Evolutionary conservation across 1,140 invertebrate species (phyloP).

Genomic region (Triops cancriformis): DNA sequence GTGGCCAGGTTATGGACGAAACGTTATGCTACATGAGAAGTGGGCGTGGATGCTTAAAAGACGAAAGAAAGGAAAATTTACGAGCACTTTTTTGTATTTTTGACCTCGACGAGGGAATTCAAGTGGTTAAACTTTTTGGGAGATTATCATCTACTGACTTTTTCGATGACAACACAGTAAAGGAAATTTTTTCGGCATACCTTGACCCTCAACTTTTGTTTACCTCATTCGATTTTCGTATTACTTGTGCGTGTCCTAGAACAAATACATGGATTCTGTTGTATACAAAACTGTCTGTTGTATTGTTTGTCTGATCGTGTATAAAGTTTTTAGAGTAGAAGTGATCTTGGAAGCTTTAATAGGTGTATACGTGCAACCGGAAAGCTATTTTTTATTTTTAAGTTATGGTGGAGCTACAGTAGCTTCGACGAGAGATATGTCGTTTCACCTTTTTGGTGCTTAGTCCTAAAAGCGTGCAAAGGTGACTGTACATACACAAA

Average conservation of each 20-base stretch:
- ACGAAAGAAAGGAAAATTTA: not conserved
- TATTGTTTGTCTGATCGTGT: no score
- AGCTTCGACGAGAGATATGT: no score
- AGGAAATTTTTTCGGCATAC: not conserved
- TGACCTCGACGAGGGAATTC: not conserved
- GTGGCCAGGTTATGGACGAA: conserved; percentile 97
- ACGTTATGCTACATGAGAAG: conserved; percentile 84
- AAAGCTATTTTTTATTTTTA: no score
- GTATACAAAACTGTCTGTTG: not conserved
- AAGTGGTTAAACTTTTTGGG: not conserved
- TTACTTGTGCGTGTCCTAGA: conserved; percentile 1
- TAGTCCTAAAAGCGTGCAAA: no score
- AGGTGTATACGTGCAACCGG: no score
- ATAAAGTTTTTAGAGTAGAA: no score
- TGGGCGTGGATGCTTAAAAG: conserved; percentile 6
- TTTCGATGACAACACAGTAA: not conserved
- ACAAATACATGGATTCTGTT: conserved; percentile 14
- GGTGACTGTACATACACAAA: no score
- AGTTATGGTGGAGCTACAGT: no score
- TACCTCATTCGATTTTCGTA: conserved; percentile 10
- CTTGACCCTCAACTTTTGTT: conserved; percentile 11
- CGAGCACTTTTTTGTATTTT: conserved; percentile 15
- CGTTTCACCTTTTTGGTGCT: no score
- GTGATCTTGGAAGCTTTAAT: no score
- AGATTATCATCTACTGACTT: not conserved